phyloP scores from a whole-genome alignment of 2,113 vertebrate genomes.

The Cheilinus undulatus region DNA sequence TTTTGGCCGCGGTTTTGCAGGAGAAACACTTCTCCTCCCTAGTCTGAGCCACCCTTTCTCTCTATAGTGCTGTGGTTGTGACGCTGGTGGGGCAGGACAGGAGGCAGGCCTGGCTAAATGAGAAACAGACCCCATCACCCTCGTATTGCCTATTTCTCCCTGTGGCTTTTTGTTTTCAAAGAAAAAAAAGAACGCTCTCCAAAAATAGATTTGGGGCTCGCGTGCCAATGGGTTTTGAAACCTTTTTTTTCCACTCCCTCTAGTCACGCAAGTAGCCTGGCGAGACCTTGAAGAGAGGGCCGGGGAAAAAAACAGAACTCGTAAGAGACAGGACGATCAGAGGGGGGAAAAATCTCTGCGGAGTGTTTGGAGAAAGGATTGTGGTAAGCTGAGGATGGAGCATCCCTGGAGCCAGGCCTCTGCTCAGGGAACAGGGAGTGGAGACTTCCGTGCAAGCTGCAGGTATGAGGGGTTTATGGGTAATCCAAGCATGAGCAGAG shows the following conservation, averaged over 20 bases:
- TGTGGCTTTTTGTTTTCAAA: constrained; percentile 81
- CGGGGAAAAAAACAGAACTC: constrained; percentile 63
- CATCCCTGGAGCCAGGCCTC: constrained; percentile 65
- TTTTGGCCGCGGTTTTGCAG: constrained; percentile 75
- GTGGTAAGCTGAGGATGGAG: constrained; percentile 61
- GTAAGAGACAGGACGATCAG: constrained; percentile 66
- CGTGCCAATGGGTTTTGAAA: constrained; percentile 85
- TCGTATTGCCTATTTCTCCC: constrained; percentile 82
- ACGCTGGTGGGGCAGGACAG: constrained; percentile 79
- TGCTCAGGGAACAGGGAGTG: constrained; percentile 48
- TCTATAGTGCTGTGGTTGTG: constrained; percentile 75
- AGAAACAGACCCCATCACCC: constrained; percentile 86
- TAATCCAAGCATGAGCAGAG: constrained; percentile 71
- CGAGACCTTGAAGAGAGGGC: constrained; percentile 77
- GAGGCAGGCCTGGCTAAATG: constrained; percentile 83
- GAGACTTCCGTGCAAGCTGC: constrained; percentile 72
- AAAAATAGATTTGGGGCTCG: constrained; percentile 86
- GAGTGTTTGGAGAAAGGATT: constrained; percentile 71
- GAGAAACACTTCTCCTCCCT: constrained; percentile 81
- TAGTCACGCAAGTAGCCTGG: constrained; percentile 87
- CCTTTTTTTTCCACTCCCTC: constrained; percentile 81
- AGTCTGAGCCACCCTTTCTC: constrained; percentile 70
- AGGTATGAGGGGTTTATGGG: constrained; percentile 76
- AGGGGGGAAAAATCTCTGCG: constrained; percentile 40
- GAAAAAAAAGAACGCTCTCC: constrained; percentile 77